Percentiles rank a stretch among this genome's conserved stretches.
These are phyloP conservation scores for Myopa tessellatipennis DNA, from an alignment of 2,888 invertebrate species.

Conservation along the genomic window DNA sequence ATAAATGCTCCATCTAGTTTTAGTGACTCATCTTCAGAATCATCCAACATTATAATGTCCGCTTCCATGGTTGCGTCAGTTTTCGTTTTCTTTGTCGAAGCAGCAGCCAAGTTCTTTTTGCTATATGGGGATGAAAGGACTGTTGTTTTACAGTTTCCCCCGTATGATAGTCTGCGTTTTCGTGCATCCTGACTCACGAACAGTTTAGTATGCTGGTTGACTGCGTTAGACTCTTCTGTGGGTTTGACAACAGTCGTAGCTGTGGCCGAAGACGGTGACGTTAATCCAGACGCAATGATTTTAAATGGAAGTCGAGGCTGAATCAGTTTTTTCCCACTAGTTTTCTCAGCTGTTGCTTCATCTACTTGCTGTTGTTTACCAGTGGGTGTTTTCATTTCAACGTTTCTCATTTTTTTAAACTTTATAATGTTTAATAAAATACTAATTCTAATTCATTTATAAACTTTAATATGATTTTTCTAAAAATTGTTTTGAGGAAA, in stretches of 20 bases:
- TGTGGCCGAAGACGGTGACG: not conserved
- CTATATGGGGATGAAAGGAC: conserved; percentile 19
- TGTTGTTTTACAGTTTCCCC: conserved; percentile 35
- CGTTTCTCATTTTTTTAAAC: conserved; percentile 22
- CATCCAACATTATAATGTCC: conserved; percentile 46
- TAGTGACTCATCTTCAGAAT: conserved; percentile 36
- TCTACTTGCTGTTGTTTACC: conserved; percentile 15
- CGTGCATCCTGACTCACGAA: conserved; percentile 38
- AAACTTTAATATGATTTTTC: not conserved
- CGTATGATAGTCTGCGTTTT: conserved; percentile 62
- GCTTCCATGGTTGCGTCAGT: not conserved
- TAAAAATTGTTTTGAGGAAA: conserved; percentile 2
- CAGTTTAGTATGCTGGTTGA: not conserved
- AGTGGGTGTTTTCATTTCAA: conserved; percentile 23
- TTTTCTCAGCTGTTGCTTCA: conserved; percentile 44
- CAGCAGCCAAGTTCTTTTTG: conserved; percentile 47
- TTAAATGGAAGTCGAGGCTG: conserved; percentile 75
- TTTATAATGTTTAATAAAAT: not conserved
- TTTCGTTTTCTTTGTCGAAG: conserved; percentile 46
- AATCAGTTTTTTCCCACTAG: conserved; percentile 71
- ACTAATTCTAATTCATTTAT: not conserved
- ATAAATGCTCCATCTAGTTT: not conserved
- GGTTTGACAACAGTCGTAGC: not conserved
- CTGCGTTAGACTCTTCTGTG: not conserved
- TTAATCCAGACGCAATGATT: conserved; percentile 56